Evolutionary conservation across 2,888 invertebrate species (phyloP), one percentile per base, ranked within the genome.

Genomic region (Leptothorax acervorum): DNA sequence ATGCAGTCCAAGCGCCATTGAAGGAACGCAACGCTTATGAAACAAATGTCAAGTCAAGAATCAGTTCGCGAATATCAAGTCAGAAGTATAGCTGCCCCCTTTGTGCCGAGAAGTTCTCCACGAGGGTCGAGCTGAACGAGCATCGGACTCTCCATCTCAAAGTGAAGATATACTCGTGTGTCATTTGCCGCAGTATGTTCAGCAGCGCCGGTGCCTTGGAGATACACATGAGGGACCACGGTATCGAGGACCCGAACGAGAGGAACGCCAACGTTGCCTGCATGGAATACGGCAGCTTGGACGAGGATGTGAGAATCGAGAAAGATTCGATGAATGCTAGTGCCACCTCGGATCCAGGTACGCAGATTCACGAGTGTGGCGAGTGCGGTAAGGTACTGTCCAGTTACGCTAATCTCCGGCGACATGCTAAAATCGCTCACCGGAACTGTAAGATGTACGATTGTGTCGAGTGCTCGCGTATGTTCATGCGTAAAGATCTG

Each of bases 101-200:
- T 71, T 97, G 97, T 89, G 96, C 96, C 23, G 96, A 96, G 92
- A 95, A 96, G 75, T 97, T 97, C 93, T 93, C 96, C 71, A 95
- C 96, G 5, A 96, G 96, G 39, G 95, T 95, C 0, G 96, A 97
- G 87, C 94, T 97, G 2, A 96, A 96, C 0, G 96, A 97, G 90
- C 97, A 97, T 91, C 96, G 96, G 85, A 96, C 96, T 90, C 96
- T 96, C 6, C 97, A 97, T 92, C 95, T 97, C 86, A 96, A 97
- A 89, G 95, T 97, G 2, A 97, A 97, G 90, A 93, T 97, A 71
- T 97, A 96, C 87, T 96, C 96, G 0, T 96, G 96, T 88, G 96
- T 95, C 35, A 93, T 96, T 39, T 96, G 96, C 86, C 93, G 95
- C 1, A 96, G 96, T 87, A 96, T 96, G 55, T 96, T 96, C 91